Evolutionary conservation across 2,113 vertebrate species (phyloP).

Genomic region (Lampris megalopsis): DNA sequence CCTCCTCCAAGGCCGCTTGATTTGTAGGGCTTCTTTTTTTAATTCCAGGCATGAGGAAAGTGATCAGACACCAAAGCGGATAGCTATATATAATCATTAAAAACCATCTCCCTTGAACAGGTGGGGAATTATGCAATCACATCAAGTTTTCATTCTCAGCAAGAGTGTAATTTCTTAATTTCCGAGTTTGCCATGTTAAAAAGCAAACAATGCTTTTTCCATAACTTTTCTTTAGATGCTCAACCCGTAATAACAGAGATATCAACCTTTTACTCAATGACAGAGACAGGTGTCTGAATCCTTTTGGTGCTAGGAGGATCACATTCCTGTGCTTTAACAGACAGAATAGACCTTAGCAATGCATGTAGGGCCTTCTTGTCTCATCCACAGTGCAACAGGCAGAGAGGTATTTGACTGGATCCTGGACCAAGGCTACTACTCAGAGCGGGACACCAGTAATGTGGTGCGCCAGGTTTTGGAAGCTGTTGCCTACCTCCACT

Average conservation of each 20-base stretch:
- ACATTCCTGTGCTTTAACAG: neutral
- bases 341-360: neutral
- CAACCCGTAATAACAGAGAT: neutral
- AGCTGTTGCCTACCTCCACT: slow-evolving; percentile 97
- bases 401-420: slow-evolving; percentile 99
- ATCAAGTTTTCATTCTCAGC: neutral
- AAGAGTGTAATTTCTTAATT: slow-evolving; percentile 7
- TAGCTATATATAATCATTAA: slow-evolving; percentile 1
- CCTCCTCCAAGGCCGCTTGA: slow-evolving; percentile 34
- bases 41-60: slow-evolving; percentile 17
- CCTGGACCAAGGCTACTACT: slow-evolving; percentile 98
- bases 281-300: neutral
- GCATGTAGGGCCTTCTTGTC: neutral
- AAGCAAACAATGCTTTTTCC: neutral
- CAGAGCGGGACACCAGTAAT: slow-evolving; percentile 97
- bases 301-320: neutral
- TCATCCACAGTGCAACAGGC: slow-evolving; percentile 89
- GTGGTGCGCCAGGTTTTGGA: slow-evolving; percentile 97
- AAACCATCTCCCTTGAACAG: slow-evolving; percentile 18
- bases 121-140: slow-evolving; percentile 16
- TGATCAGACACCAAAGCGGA: slow-evolving; percentile 19
- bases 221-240: neutral
- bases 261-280: neutral
- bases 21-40: slow-evolving; percentile 32
- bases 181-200: neutral